Evolutionary conservation across 1,140 invertebrate species (phyloP).

Genomic region (Dendrolimus punctatus): DNA sequence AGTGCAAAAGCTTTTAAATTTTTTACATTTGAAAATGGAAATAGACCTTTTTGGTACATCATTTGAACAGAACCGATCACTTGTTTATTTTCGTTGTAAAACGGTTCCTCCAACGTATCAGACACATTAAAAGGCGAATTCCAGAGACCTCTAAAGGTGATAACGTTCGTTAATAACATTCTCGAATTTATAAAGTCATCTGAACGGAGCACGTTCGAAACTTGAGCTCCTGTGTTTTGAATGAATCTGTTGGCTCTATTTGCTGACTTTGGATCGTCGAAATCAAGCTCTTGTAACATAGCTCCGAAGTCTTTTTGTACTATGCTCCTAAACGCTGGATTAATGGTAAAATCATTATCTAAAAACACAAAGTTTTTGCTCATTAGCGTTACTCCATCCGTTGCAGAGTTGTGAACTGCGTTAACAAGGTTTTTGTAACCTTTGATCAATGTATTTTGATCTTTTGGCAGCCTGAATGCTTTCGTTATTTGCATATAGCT

Average conservation of each 20-base stretch:
- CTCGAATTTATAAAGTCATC: slow-evolving; percentile 72
- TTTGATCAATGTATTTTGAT: slow-evolving; percentile 26
- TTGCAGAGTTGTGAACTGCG: slow-evolving; percentile 29
- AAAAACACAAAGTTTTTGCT: slow-evolving; percentile 58
- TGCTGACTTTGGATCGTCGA: slow-evolving; percentile 42
- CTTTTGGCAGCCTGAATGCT: slow-evolving; percentile 42
- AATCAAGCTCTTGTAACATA: slow-evolving; percentile 41
- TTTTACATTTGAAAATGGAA: slow-evolving; percentile 66
- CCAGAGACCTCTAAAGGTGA: slow-evolving; percentile 90
- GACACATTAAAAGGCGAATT: slow-evolving; percentile 76
- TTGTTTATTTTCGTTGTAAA: slow-evolving; percentile 70
- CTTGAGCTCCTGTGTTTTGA: slow-evolving; percentile 40
- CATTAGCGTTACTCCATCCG: slow-evolving; percentile 34
- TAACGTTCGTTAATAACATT: slow-evolving; percentile 82
- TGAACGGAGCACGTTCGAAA: slow-evolving; percentile 49
- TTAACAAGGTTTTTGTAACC: slow-evolving; percentile 47
- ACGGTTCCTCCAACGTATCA: slow-evolving; percentile 71
- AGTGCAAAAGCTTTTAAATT: slow-evolving; percentile 67
- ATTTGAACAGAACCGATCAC: slow-evolving; percentile 71
- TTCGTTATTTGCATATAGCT: slow-evolving; percentile 29
- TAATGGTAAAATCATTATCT: slow-evolving; percentile 43
- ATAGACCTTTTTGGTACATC: slow-evolving; percentile 73
- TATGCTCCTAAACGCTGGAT: slow-evolving; percentile 25
- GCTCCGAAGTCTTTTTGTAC: slow-evolving; percentile 44
- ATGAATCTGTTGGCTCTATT: slow-evolving; percentile 43